Base-by-base conservation (phyloP, 2,797 vertebrate genomes). In the Ctenopoma kingsleyae region DNA sequence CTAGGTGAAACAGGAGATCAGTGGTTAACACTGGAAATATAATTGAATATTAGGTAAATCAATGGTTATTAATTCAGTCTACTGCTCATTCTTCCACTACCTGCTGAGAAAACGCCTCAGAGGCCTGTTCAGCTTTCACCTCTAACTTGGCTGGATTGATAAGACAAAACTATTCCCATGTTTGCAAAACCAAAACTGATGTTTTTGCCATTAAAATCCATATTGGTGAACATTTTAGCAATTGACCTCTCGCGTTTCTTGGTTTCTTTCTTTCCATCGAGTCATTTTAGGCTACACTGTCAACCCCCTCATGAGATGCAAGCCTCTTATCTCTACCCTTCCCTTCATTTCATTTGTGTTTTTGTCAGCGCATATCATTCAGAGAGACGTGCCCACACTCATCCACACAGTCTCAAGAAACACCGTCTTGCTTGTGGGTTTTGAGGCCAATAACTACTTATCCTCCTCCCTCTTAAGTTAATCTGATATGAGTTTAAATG, bases 401-500 rank as follows among this genome's bases (percentile, higher is more conserved):
- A 48, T n/a, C 8, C 51, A 47, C 46, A 44, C 62, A 71, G 19
- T 70, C 73, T 67, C 38, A 19, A 19, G 16, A 80, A 79, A 71
- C 46, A 5, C 15, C 2, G 43, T 71, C 65, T 81, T 54, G 51
- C 52, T 61, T 27, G 15, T 50, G 58, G 67, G 69, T 61, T 80
- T 66, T 36, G 44, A 81, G 86, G 69, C 65, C 77, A 81, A 72
- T 76, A 87, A 82, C 76, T 88, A 83, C 81, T 87, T 82, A 85
- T 67, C 72, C 49, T 48, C 44, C 67, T 72, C 77, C 66, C 76
- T 82, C 75, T 82, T 79, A 58, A 76, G 47, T 89, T 88, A 90
- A 91, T 91, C 89, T 88, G 88, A 90, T 90, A 91, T 84, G 76
- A 82, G 67, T 89, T 87, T 91, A 89, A 91, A 89, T 78, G 83